Percentiles rank a stretch among this genome's conserved stretches.
Conservation (phyloP, 2,888 invertebrate genomes). For the Toxonevra muliebris region DNA sequence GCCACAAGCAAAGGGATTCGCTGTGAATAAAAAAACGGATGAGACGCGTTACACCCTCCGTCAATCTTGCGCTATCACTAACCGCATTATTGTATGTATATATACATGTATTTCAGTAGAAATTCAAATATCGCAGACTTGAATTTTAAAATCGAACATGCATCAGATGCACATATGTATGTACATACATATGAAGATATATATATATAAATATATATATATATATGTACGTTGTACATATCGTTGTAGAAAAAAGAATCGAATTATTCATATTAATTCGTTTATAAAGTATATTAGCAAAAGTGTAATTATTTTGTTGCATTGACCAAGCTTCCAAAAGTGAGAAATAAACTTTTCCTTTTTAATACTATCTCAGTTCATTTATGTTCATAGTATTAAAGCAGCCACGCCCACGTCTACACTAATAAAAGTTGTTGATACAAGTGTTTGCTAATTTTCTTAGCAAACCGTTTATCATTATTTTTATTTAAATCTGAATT, state of each 20-base stretch:
- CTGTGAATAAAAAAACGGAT: not conserved
- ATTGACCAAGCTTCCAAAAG: too few species aligned
- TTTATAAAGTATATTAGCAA: conserved; percentile 1
- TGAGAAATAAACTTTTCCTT: too few species aligned
- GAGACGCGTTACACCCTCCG: not conserved
- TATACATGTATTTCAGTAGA: not conserved
- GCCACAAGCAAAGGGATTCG: too few species aligned
- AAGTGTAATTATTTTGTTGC: too few species aligned
- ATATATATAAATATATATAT: conserved; percentile 15
- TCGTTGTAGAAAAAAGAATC: too few species aligned
- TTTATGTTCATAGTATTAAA: too few species aligned
- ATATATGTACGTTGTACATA: conserved; percentile 16
- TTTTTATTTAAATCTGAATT: too few species aligned
- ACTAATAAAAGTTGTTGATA: too few species aligned
- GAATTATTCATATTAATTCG: not conserved
- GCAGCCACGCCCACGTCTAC: too few species aligned
- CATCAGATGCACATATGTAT: not conserved
- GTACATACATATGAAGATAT: conserved; percentile 11
- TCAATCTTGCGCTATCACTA: not conserved
- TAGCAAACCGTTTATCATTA: too few species aligned
- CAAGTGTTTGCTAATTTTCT: too few species aligned
- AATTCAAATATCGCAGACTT: not conserved
- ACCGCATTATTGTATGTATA: not conserved
- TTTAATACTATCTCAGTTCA: too few species aligned
- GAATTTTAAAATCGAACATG: not conserved